Evolutionary conservation across 1,140 invertebrate species (phyloP), one percentile per base, ranked within the genome.

Genomic region (Scaptodrosophila lebanonensis): DNA sequence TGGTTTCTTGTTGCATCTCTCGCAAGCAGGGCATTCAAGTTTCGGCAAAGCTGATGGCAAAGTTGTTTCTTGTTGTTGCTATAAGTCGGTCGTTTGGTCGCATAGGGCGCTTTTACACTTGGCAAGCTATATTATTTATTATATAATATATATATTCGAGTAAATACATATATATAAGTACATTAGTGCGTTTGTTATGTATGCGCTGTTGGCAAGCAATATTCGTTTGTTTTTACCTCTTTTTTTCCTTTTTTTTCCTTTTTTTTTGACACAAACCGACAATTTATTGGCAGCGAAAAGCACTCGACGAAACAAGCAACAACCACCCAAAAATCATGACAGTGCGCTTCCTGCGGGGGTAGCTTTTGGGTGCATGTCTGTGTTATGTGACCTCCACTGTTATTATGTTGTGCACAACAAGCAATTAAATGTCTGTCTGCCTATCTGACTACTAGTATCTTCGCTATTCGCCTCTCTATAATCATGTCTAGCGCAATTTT

Each of bases 341-440:
- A 20, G 8, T 15, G 17, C 25, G 5, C 38, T 45, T 30, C 7
- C 33, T 12, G 16, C 2, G 29, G 53, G 17, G 44, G 13, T 11
- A 13, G 15, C n/a, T 17, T 35, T 48, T 52, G 65, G 29, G 27
- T 45, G 29, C 44, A 13, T 30, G 48, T 48, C 63, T 77, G 13
- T 15, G 53, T 83, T 82, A 82, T 82, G 75, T 82, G 75, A 82
- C 75, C 75, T 82, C 76, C 70, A 56, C 62, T 47, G 66, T 75
- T 82, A 82, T 83, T 82, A 83, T 82, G 75, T 82, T 82, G 64
- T 66, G 54, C 66, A 83, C 70, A 82, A 82, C 75, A 82, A 83
- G 58, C 75, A 82, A 82, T 83, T 82, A 83, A 56, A 51, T 82
- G 76, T 60, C 62, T 73, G 40, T 51, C 30, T 35, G 40, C 12